These are phyloP conservation scores for Atta cephalotes DNA, from an alignment of 1,140 invertebrate species.

Conservation along the genomic window DNA sequence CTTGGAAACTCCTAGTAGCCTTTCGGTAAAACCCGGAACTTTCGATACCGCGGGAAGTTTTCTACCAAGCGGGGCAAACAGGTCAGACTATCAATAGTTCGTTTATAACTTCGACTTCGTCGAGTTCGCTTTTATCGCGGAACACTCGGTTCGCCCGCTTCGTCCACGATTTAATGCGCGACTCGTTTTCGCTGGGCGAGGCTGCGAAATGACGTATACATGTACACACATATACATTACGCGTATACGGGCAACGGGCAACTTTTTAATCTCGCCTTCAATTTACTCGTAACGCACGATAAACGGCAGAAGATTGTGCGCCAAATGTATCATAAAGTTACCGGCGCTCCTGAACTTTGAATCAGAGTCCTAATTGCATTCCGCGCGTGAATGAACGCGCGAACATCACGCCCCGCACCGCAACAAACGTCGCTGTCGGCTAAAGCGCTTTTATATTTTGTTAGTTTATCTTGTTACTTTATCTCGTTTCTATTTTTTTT, in stretches of 20 bases:
- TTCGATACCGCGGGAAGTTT: constrained; percentile 61
- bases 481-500: constrained; percentile 3
- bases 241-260: constrained; percentile 2
- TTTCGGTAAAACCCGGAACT: constrained; percentile 58
- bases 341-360: constrained; percentile 53
- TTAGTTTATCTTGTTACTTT: constrained; percentile 8
- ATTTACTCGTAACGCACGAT: constrained; percentile 48
- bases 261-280: constrained; percentile 64
- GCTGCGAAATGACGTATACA: constrained; percentile 12
- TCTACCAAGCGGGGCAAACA: constrained; percentile 22
- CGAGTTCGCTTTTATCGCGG: constrained; percentile 48
- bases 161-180: constrained; percentile 55
- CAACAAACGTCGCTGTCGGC: constrained; percentile 39
- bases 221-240: not conserved
- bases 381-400: constrained; percentile 42
- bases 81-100: constrained; percentile 64
- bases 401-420: not conserved
- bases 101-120: constrained; percentile 57
- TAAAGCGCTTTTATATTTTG: constrained; percentile 15
- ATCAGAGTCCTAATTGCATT: constrained; percentile 57
- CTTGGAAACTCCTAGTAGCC: constrained; percentile 43
- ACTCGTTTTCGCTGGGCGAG: constrained; percentile 31
- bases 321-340: constrained; percentile 61
- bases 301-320: constrained; percentile 52
- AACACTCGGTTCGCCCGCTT: constrained; percentile 31